These are phyloP conservation scores for Hyles lineata DNA, from an alignment of 2,888 invertebrate species.

Conservation along the genomic window DNA sequence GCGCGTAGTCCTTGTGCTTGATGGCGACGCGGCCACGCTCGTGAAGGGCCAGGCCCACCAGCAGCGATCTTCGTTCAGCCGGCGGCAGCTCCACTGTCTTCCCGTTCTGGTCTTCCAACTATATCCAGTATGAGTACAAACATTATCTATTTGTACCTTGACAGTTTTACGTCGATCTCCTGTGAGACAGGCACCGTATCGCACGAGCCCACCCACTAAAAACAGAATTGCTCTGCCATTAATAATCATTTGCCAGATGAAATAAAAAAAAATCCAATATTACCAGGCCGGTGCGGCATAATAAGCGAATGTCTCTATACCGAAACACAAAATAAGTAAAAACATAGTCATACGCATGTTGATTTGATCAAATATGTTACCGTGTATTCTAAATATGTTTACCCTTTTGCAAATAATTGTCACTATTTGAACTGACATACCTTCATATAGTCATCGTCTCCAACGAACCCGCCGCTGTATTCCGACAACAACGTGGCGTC, in stretches of 20 bases:
- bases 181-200: no score
- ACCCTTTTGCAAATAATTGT: no score
- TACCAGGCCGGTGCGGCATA: background rate
- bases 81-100: slow-evolving; percentile 89
- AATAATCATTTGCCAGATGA: no score
- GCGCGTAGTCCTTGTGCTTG: slow-evolving; percentile 86
- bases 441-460: slow-evolving; percentile 82
- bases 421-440: slow-evolving; percentile 52
- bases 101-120: slow-evolving; percentile 92
- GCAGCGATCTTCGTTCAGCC: slow-evolving; percentile 87
- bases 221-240: no score
- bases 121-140: slow-evolving; percentile 25
- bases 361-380: no score
- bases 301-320: no score
- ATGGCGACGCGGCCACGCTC: slow-evolving; percentile 90
- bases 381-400: no score
- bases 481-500: slow-evolving; percentile 84
- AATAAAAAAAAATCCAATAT: background rate
- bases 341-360: no score
- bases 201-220: no score
- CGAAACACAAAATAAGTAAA: no score
- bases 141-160: no score
- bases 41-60: slow-evolving; percentile 91
- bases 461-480: slow-evolving; percentile 64
- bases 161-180: no score